These are phyloP conservation scores for Myrmophylax atrothorax DNA, from an alignment of 2,113 vertebrate genomes.

Conservation along the genomic window DNA sequence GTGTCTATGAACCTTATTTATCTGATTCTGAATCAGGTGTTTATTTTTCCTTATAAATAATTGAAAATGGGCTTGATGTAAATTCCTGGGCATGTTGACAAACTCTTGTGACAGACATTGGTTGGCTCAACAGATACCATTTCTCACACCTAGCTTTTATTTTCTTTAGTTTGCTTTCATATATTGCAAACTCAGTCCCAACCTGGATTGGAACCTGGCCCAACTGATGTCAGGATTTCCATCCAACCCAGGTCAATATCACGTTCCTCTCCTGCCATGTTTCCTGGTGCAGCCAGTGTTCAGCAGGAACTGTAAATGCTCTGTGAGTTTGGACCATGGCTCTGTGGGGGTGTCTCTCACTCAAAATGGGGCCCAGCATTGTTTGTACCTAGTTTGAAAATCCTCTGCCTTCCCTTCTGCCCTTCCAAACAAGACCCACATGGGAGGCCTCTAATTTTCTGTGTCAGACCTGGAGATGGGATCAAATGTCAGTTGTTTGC, in stretches of 20 bases:
- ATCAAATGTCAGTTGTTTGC: neutral
- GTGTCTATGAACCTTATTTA: rapidly evolving
- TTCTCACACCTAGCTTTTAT: neutral
- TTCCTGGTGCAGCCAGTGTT: neutral
- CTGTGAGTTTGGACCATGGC: neutral
- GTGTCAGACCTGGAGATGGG: neutral
- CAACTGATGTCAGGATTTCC: neutral
- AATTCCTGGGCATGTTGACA: neutral
- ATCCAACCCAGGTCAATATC: neutral
- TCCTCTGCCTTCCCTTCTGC: neutral
- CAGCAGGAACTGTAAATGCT: neutral
- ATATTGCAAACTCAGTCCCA: rapidly evolving
- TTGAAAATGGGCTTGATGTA: neutral
- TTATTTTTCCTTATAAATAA: neutral
- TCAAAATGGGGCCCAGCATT: neutral
- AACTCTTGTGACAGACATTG: neutral
- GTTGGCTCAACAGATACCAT: neutral
- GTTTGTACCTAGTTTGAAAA: neutral
- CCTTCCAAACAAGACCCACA: neutral
- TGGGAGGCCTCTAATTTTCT: neutral
- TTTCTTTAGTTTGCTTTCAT: neutral
- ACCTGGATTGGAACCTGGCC: too few relatives aligned
- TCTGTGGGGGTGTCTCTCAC: neutral
- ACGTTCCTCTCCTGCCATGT: neutral
- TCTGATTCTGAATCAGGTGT: neutral